Evolutionary conservation across 2,113 vertebrate species (phyloP), one percentile per base, ranked within the genome.

Genomic region (Hemibagrus wyckioides): DNA sequence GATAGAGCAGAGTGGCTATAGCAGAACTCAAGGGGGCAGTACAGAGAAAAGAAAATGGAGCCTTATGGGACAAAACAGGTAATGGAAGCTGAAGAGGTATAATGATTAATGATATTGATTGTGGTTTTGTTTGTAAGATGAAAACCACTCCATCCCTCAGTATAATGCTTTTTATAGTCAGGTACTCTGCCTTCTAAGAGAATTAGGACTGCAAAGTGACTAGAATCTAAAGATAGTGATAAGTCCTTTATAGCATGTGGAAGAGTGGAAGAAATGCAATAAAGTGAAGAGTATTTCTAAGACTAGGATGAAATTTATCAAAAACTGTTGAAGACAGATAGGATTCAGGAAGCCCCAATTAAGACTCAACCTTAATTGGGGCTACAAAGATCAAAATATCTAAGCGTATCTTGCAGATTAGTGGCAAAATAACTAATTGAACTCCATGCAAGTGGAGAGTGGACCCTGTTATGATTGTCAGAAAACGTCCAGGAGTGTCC

Each of bases 21-120:
- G 19, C 41, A 14, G 23, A 28, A 44, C 44, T 73, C 39, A 13
- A 25, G 39, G 10, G 36, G 39, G 21, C 39, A 44, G 69, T 71
- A 23, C 15, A 15, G 44, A 28, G 75, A 54, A 80, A 57, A 56
- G 11, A 25, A 57, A 80, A 39, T 36, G 50, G 50, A 54, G 76
- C 28, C 28, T 80, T 80, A n/a, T 23, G 50, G n/a, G 76, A 54
- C 6, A 7, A 80, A 80, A 56, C 50, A 56, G 76, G 15, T 80
- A 33, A 54, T 54, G 48, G n/a, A n/a, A 54, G n/a, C 15, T 33
- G 48, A 54, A 17, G 50, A 79, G 15, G 15, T 79, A 30, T 79
- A 79, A 30, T 33, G 76, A 79, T 79, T 33, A 79, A n/a, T 30
- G 76, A 21, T 80, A 80, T 80, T 80, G 76, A 80, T 80, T 56